Base-by-base conservation (phyloP, 2,888 invertebrate genomes). In the Acrocyrtus sp. region DNA sequence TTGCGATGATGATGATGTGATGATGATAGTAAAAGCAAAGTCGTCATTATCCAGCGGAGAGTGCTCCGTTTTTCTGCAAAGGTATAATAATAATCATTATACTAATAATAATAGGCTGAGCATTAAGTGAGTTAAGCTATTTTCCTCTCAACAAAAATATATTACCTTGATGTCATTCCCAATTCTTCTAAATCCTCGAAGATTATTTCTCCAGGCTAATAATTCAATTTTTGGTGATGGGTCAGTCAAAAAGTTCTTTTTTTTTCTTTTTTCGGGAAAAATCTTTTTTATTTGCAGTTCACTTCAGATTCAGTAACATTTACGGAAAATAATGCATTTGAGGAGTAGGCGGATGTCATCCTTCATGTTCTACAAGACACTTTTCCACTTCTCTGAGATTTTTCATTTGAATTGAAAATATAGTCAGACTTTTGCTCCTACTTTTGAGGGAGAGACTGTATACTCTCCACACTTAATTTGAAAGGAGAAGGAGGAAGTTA, bases 401-500 rank as follows among this genome's bases (percentile, higher is more conserved):
- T 34, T 34, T 34, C 34, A 8, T 34, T 34, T 8, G 6, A 34
- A 34, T 34, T 34, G 34, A 34, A 34, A 34, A 34, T 34, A 34
- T 34, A n/a, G n/a, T n/a, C n/a, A n/a, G n/a, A n/a, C n/a, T n/a
- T n/a, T n/a, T 41, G 15, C 41, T 6, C 34, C 34, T 34, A 8
- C 12, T 34, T 6, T 41, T 15, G 17, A 41, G 12, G 34, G 8
- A 17, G 41, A 41, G 15, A 41, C 8, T n/a, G n/a, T n/a, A 34
- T 34, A 34, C 6, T 12, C 17, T 45, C n/a, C 17, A 21, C 21
- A 19, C 45, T 48, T 8, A 34, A 34, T 34, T 48, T 21, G 19
- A 21, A 21, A 6, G 48, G n/a, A 45, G n/a, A 45, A 27, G 21
- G 34, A 66, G 67, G 67, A 67, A 67, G 67, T 60, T 51, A 67